Base-by-base conservation (phyloP, 35 echinoderm and acorn worm species). In the Patiria miniata region DNA sequence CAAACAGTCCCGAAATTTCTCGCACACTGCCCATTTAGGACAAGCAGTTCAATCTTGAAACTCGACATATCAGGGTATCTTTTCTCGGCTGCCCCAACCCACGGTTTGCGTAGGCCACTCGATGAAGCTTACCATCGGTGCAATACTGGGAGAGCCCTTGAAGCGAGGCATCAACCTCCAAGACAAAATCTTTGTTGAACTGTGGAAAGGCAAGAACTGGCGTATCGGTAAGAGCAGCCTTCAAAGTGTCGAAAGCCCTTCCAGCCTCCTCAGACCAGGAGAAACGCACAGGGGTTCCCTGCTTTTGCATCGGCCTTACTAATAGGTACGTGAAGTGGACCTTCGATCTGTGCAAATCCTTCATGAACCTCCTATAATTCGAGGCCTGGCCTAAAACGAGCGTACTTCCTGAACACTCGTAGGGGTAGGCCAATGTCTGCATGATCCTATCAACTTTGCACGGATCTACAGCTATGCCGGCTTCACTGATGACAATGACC, bases 361-460 rank as follows among this genome's bases (percentile, higher is more conserved):
- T 73, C 65, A 91, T 78, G 65, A 91, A 91, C 33, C 77, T 69
- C 14, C 89, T 4, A 52, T 91, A 91, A 37, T 91, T 86, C 2
- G 83, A 87, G 7, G 89, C 89, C 19, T 86, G 77, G 57, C 89
- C 83, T 21, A 91, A 76, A 91, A 91, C 1, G 89, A 86, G 26
- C 84, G 39, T 16, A 91, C 42, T 53, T 91, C 83, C 8, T 36
- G 14, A 19, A 51, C 4, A 50, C 18, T 86, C 40, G 44, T 77
- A 9, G 85, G 91, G 8, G 47, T 77, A 1, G 85, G 79, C 85
- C 79, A 93, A 37, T n/a, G n/a, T n/a, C n/a, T 88, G 51, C n/a
- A 79, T 23, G 9, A 93, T 68, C 16, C 21, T 65, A 23, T 57
- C 54, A 8, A 93, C 86, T 57, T 93, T 93, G 32, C 32, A 51